Evolutionary conservation across 2,888 invertebrate genomes (phyloP), one percentile per base, ranked within the genome.

Genomic region (Dryobotodes eremita): DNA sequence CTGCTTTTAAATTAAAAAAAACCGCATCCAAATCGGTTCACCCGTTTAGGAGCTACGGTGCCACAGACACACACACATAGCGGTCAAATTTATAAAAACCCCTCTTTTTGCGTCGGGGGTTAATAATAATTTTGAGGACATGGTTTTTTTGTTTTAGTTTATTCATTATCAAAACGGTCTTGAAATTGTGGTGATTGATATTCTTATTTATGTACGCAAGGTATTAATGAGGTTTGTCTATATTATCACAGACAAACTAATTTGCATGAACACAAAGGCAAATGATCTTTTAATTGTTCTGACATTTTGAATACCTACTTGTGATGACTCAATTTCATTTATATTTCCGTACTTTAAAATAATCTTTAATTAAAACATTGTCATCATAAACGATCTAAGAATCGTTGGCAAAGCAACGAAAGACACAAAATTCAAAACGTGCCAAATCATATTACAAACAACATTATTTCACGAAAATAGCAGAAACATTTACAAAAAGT

Each of bases 401-500:
- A 53, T 1, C 3, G 5, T 76, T 75, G 62, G 23, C 53, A 48
- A 68, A 68, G 13, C 36, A 23, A 75, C 20, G 6, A 76, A 77
- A 17, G 23, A 46, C 23, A 17, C 3, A 76, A 46, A 20, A 53
- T 55, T 26, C 0, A 53, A 78, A 50, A 11, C 55, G 7, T 59
- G 17, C 61, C 57, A 70, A 53, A 7, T 83, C 7, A 7, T 65
- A 13, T 20, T 50, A 42, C 20, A 82, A 65, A 83, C 23, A 69
- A 46, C 11, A 69, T 23, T 66, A 48, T 50, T 71, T 31, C 46
- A 53, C 8, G 11, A 83, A 86, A 82, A 72, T 53, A 26, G 0
- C 10, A 77, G n/a, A 85, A 77, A 82, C 23, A 76, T 74, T 50
- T 7, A 85, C 88, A 85, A 85, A 85, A 85, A 85, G 80, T 81